Evolutionary conservation across 2,888 invertebrate genomes (phyloP).

Genomic region (Caenorhabditis macrosperma): DNA sequence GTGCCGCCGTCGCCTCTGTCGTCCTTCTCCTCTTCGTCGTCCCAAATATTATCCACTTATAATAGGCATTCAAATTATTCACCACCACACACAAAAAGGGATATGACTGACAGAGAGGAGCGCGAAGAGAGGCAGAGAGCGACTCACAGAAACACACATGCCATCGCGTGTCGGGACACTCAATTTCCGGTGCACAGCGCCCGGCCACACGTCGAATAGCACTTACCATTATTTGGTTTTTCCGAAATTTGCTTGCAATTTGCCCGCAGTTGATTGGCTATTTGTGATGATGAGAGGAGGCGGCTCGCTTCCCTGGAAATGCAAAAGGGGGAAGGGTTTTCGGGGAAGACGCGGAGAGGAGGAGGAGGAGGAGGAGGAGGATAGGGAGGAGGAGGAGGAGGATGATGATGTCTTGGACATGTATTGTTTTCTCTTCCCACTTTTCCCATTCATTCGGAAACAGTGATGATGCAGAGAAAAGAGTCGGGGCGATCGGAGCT

Average conservation of each 20-base stretch:
- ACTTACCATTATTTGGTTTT: slow-evolving; percentile 54
- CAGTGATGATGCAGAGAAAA: not conserved
- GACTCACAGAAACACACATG: not conserved
- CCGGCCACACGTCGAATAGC: slow-evolving; percentile 12
- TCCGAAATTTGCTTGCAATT: slow-evolving; percentile 32
- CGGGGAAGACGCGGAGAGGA: not conserved
- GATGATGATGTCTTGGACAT: too few relatives aligned
- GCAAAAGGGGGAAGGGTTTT: not conserved
- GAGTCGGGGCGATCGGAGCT: not conserved
- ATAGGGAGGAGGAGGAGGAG: too few relatives aligned
- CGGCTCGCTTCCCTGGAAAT: not conserved
- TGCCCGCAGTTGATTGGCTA: slow-evolving; percentile 1
- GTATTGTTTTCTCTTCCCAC: not conserved
- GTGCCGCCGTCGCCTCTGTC: not conserved
- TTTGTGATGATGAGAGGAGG: too few relatives aligned
- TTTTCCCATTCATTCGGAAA: slow-evolving; percentile 7
- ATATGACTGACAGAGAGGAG: slow-evolving; percentile 25
- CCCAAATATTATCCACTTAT: slow-evolving; percentile 53
- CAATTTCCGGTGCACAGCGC: slow-evolving; percentile 35
- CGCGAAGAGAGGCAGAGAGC: not conserved
- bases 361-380: not conserved
- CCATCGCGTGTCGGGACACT: slow-evolving; percentile 45
- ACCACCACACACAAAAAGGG: slow-evolving; percentile 8
- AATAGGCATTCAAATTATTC: slow-evolving; percentile 55
- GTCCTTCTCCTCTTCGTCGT: not conserved